Evolutionary conservation across 2,888 invertebrate genomes (phyloP).

Genomic region (Hemicrepidius hirtus): DNA sequence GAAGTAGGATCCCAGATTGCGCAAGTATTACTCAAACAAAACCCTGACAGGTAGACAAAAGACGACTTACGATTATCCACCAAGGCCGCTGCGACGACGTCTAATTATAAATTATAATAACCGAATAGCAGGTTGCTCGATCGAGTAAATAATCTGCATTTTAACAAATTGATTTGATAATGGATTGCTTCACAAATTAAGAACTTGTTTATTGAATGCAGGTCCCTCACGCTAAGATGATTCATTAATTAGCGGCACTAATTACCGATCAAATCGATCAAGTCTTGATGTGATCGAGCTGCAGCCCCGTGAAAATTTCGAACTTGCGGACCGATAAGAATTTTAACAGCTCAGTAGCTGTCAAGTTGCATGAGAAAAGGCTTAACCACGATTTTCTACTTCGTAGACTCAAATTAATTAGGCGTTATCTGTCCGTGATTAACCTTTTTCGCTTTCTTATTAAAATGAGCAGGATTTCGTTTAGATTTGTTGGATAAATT

Average conservation of each 20-base stretch:
- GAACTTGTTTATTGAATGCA: slow-evolving; percentile 42
- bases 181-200: slow-evolving; percentile 43
- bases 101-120: slow-evolving; percentile 48
- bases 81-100: slow-evolving; percentile 32
- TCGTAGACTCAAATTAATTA: slow-evolving; percentile 50
- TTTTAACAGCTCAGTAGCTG: slow-evolving; percentile 51
- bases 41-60: slow-evolving; percentile 41
- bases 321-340: slow-evolving; percentile 37
- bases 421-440: slow-evolving; percentile 41
- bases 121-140: slow-evolving; percentile 42
- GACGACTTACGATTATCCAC: slow-evolving; percentile 33
- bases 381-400: slow-evolving; percentile 50
- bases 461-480: slow-evolving; percentile 27
- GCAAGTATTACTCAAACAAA: slow-evolving; percentile 37
- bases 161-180: slow-evolving; percentile 49
- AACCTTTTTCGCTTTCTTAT: slow-evolving; percentile 36
- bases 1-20: slow-evolving; percentile 28
- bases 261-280: slow-evolving; percentile 9
- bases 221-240: slow-evolving; percentile 28
- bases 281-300: slow-evolving; percentile 40
- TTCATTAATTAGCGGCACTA: slow-evolving; percentile 26
- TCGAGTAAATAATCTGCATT: slow-evolving; percentile 47
- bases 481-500: slow-evolving; percentile 18
- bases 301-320: slow-evolving; percentile 26
- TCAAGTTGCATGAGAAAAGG: slow-evolving; percentile 49